A percentile compares a stretch with the other conserved stretches of the same genome.
Conservation (phyloP, 2,113 vertebrate genomes). For the Catharus bicknelli region DNA sequence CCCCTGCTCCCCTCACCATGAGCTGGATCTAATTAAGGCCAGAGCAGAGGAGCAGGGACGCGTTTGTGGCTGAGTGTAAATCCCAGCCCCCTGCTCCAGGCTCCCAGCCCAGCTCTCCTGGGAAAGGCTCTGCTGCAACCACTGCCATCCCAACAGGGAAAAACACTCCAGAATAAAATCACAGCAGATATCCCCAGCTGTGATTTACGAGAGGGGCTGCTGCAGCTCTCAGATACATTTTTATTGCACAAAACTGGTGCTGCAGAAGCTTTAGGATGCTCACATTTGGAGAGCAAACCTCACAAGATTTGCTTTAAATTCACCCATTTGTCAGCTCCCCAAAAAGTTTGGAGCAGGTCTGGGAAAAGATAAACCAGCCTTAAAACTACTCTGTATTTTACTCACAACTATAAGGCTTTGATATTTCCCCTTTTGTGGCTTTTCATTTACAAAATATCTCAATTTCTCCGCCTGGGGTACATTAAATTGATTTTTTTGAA, state of each 20-base stretch:
- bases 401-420: rapidly evolving
- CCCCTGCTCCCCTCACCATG: rapidly evolving
- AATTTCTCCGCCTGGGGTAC: neutral
- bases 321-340: rapidly evolving
- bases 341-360: neutral
- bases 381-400: too few species aligned
- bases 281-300: neutral
- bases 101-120: neutral
- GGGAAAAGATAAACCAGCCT: neutral
- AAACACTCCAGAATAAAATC: neutral
- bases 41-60: neutral
- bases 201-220: neutral
- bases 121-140: conserved; percentile 1
- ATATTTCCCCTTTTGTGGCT: neutral
- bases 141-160: neutral
- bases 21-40: neutral
- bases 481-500: neutral
- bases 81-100: neutral
- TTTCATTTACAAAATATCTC: neutral
- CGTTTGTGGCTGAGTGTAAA: neutral
- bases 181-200: neutral
- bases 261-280: neutral
- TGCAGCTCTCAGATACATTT: rapidly evolving
- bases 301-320: neutral
- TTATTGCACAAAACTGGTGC: neutral